These are phyloP conservation scores for Maniola hyperantus DNA, from an alignment of 2,888 invertebrate genomes.

Conservation along the genomic window DNA sequence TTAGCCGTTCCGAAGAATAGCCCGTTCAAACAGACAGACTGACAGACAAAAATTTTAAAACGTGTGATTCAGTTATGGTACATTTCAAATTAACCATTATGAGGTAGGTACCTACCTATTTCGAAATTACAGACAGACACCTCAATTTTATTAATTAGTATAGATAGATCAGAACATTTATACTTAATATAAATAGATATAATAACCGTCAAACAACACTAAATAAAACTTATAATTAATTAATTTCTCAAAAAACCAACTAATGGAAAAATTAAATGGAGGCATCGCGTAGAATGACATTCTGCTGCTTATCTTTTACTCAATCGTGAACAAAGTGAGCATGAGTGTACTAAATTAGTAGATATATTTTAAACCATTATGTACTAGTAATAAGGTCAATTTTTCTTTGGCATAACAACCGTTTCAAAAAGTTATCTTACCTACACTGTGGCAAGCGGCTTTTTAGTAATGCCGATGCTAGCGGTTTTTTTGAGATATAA, in stretches of 20 bases:
- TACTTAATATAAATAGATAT: no score
- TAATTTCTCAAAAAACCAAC: conserved; percentile 43
- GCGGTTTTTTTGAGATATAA: conserved; percentile 32
- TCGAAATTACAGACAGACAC: no score
- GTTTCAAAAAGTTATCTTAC: conserved; percentile 32
- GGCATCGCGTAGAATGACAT: conserved; percentile 44
- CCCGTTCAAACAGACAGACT: no score
- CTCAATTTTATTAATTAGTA: no score
- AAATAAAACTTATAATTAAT: conserved; percentile 45
- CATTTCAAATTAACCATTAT: no score
- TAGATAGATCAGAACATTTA: no score
- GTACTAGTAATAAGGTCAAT: conserved; percentile 25
- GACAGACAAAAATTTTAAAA: no score
- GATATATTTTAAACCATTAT: conserved; percentile 22
- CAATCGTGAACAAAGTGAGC: conserved; percentile 40
- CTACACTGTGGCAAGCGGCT: conserved; percentile 32
- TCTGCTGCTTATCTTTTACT: conserved; percentile 43
- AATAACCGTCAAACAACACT: conserved; percentile 19
- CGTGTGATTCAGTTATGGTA: no score
- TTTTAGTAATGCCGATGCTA: conserved; percentile 33
- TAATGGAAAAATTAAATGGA: conserved; percentile 32
- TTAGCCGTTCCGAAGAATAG: no score
- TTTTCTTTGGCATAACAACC: conserved; percentile 30
- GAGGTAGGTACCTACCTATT: no score
- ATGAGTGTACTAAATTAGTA: conserved; percentile 32